Evolutionary conservation across 2,888 invertebrate genomes (phyloP).

Genomic region (Allolobophora icterica): DNA sequence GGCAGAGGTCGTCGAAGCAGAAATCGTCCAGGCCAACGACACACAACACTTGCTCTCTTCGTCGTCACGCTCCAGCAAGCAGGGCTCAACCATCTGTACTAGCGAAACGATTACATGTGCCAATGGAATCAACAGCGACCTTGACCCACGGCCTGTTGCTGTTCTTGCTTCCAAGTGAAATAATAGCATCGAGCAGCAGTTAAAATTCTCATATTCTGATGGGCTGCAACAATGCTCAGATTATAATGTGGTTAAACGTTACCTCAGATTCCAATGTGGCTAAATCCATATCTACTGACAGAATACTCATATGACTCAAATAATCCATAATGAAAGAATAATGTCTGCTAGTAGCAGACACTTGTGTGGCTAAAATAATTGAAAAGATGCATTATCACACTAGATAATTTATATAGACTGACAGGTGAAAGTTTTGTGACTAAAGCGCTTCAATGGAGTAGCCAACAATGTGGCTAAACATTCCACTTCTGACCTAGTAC

Average conservation of each 20-base stretch:
- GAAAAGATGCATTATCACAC: background rate
- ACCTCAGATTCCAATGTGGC: background rate
- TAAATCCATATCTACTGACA: background rate
- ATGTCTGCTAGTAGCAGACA: background rate
- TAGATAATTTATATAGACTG: background rate
- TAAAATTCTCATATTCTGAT: background rate
- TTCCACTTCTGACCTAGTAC: background rate
- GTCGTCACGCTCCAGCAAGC: conserved; percentile 24
- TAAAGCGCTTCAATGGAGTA: background rate
- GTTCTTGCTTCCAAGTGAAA: conserved; percentile 25
- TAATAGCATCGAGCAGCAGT: background rate
- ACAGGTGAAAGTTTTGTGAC: background rate
- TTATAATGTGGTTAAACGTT: background rate
- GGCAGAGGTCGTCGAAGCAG: conserved; percentile 21
- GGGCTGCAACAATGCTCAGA: background rate
- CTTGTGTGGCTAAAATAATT: background rate
- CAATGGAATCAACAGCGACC: conserved; percentile 21
- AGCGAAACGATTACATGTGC: background rate
- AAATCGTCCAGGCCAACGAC: conserved; percentile 5
- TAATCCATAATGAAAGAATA: background rate
- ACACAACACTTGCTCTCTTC: background rate
- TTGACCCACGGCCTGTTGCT: background rate
- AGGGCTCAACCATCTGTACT: background rate
- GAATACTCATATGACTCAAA: background rate
- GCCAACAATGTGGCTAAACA: background rate